Conservation (phyloP, 2,888 invertebrate species). For the Agrotis segetum region DNA sequence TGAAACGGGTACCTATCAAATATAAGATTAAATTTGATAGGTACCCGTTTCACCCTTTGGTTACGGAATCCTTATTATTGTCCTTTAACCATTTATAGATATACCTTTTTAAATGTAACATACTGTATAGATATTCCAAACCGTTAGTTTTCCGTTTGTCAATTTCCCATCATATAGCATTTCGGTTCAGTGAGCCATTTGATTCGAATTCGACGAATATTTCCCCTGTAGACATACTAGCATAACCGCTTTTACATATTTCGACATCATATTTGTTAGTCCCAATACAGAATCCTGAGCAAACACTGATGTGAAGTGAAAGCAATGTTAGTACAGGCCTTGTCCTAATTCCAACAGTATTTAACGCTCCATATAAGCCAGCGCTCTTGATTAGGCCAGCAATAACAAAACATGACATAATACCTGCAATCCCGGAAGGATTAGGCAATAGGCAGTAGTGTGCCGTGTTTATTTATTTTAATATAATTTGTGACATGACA, state of each 20-base stretch:
- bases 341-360: not conserved
- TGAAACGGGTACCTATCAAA: no score
- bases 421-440: no score
- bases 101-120: not conserved
- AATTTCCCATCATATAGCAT: constrained; percentile 28
- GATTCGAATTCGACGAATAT: constrained; percentile 39
- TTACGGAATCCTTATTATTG: no score
- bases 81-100: no score
- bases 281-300: constrained; percentile 1
- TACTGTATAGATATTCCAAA: not conserved
- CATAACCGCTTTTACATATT: constrained; percentile 34
- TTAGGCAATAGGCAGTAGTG: no score
- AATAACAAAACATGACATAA: not conserved
- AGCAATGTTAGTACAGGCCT: not conserved
- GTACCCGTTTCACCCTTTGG: no score
- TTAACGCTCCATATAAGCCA: not conserved
- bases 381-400: not conserved
- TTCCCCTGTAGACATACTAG: constrained; percentile 14
- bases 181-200: constrained; percentile 44
- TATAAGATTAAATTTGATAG: no score
- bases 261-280: constrained; percentile 30
- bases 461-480: no score
- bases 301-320: constrained; percentile 14
- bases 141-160: constrained; percentile 36
- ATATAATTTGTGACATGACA: no score